These are phyloP conservation scores for Tinea pellionella DNA, from an alignment of 2,888 invertebrate genomes.

Conservation along the genomic window DNA sequence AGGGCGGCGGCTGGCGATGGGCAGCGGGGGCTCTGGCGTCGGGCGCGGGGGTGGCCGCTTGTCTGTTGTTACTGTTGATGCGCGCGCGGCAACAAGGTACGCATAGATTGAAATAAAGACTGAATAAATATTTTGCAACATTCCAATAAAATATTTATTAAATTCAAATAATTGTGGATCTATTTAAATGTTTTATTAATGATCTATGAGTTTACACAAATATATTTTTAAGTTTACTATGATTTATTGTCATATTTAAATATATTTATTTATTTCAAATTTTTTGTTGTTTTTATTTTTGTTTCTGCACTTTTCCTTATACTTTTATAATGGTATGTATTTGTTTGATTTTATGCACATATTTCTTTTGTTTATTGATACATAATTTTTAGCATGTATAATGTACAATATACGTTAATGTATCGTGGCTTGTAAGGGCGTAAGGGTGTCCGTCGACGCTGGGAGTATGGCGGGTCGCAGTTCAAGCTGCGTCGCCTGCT, in stretches of 20 bases:
- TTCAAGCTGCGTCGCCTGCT: conserved; percentile 75
- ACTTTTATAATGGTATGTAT: not conserved
- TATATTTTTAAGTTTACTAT: not conserved
- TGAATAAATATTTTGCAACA: too few relatives aligned
- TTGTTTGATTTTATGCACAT: too few relatives aligned
- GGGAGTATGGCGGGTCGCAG: conserved; percentile 57
- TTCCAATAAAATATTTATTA: too few relatives aligned
- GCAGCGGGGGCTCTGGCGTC: conserved; percentile 47
- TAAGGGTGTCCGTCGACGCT: conserved; percentile 52
- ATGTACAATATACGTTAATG: not conserved
- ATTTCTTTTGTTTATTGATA: too few relatives aligned
- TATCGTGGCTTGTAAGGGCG: conserved; percentile 34
- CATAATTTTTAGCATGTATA: not conserved
- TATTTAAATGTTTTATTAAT: too few relatives aligned
- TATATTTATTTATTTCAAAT: not conserved
- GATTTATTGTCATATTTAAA: not conserved
- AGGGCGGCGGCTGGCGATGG: conserved; percentile 30
- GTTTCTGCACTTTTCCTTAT: not conserved
- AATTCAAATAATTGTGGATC: too few relatives aligned
- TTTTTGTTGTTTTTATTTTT: not conserved
- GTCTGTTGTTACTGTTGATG: conserved; percentile 39
- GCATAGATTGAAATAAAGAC: too few relatives aligned
- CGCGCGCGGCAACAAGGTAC: conserved; percentile 40
- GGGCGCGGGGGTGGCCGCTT: conserved; percentile 40
- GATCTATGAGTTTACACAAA: not conserved